Base-by-base conservation (phyloP, 2,888 invertebrate genomes). In the Rhogogaster chlorosoma region DNA sequence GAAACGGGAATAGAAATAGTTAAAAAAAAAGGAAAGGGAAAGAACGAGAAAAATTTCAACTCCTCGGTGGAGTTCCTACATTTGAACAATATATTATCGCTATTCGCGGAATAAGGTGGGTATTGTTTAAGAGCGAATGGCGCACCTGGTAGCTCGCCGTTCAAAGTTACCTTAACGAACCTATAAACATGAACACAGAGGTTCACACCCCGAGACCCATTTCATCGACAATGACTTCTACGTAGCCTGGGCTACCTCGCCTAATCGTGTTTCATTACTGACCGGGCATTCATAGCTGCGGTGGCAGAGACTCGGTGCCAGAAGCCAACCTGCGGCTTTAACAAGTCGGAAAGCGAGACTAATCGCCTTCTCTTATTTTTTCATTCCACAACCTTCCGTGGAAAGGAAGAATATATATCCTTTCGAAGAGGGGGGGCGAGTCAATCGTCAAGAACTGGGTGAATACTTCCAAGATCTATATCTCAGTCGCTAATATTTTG, bases 201-300 rank as follows among this genome's bases (percentile, higher is more conserved):
- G 38, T 42, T 73, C 42, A 26, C n/a, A 42, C n/a, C 32, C 32
- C 42, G 71, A 10, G 42, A 53, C 77, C 49, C 29, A 53, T 77
- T 49, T 45, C 49, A 45, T 77, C 77, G 77, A 77, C 77, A 77
- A 77, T 77, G 77, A 77, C n/a, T 77, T 77, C 45, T 77, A 53
- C 42, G 71, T 77, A 26, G 22, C 26, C 10, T 42, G 73, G 22
- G 42, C 49, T 77, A 18, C 49, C 49, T 53, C 26, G 32, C 49
- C 49, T 45, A 77, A 45, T 77, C 77, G 77, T 6, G 29, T 49
- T 77, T 77, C 77, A 53, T 53, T 49, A 53, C 77, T 26, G 29
- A 29, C 12, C 29, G 22, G 12, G 77, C 29, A 77, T 77, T 77
- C 49, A 53, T 77, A 29, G 77, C 73, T 73, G 42, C 12, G 67